A percentile compares a stretch with the other conserved stretches of the same genome.
phyloP scores from a whole-genome alignment of 1,140 invertebrate genomes.

The Chelonus insularis region DNA sequence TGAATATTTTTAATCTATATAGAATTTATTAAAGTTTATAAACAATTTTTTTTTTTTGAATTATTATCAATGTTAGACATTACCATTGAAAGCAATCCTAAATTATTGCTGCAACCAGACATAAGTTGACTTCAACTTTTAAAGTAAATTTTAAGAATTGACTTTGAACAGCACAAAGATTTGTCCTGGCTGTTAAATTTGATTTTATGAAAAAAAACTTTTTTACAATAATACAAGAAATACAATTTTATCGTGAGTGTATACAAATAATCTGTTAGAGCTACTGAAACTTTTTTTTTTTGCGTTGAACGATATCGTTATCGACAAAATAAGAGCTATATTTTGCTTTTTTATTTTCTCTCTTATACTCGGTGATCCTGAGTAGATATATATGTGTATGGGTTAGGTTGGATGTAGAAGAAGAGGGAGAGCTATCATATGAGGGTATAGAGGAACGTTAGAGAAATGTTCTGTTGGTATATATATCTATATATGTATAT shows the following conservation, averaged over 20 bases:
- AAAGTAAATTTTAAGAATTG: too few species aligned
- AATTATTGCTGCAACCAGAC: too few species aligned
- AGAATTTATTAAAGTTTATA: too few species aligned
- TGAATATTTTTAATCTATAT: too few species aligned
- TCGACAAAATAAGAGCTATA: background rate
- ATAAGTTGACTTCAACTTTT: too few species aligned
- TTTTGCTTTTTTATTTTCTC: background rate
- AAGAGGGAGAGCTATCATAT: background rate
- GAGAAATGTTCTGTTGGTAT: conserved; percentile 5
- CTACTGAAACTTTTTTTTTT: conserved; percentile 11
- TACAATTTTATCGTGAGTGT: background rate
- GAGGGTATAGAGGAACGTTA: too few species aligned
- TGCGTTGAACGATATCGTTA: conserved; percentile 8
- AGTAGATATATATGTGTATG: background rate
- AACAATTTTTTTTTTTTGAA: too few species aligned
- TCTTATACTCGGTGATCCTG: background rate
- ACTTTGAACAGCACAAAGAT: too few species aligned
- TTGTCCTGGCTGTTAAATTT: background rate
- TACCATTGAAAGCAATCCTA: too few species aligned
- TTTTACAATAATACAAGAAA: background rate
- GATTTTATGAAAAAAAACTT: background rate
- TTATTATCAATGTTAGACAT: too few species aligned
- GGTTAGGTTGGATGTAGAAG: background rate
- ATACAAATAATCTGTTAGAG: conserved; percentile 9
- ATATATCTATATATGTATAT: too few species aligned